Percentiles rank a stretch among this genome's conserved stretches.
phyloP scores from a whole-genome alignment of 1,140 invertebrate genomes.

The Hycleus phaleratus region DNA sequence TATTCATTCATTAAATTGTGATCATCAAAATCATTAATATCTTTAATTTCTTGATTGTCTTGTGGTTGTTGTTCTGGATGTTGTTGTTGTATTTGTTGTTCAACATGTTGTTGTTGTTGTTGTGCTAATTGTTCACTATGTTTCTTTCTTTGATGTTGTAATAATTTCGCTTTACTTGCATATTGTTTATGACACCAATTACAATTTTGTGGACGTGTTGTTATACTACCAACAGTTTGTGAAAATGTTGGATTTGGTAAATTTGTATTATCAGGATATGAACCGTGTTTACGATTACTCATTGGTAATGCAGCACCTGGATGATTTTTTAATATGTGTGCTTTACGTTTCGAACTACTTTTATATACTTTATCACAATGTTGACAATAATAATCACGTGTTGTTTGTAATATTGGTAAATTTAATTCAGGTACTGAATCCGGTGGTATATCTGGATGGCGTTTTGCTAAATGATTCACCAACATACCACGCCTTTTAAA shows the following conservation, averaged over 20 bases:
- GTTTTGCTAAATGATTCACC: slow-evolving; percentile 78
- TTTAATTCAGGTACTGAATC: slow-evolving; percentile 75
- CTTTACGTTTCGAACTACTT: slow-evolving; percentile 77
- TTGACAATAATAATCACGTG: slow-evolving; percentile 75
- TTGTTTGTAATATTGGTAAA: slow-evolving; percentile 71
- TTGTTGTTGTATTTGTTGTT: background rate
- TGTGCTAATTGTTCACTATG: slow-evolving; percentile 41
- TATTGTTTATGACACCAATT: slow-evolving; percentile 81
- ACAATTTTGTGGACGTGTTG: slow-evolving; percentile 66
- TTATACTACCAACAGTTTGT: slow-evolving; percentile 64
- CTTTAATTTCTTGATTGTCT: slow-evolving; percentile 2
- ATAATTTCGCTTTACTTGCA: slow-evolving; percentile 70
- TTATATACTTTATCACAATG: slow-evolving; percentile 85
- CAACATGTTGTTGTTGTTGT: background rate
- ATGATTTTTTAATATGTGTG: slow-evolving; percentile 80
- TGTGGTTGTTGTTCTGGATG: background rate
- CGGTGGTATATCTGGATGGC: slow-evolving; percentile 68
- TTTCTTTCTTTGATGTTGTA: slow-evolving; percentile 74
- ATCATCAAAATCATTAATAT: background rate
- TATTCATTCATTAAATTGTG: background rate
- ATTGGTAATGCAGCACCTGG: slow-evolving; percentile 65
- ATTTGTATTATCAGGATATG: slow-evolving; percentile 40
- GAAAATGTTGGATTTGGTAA: slow-evolving; percentile 57
- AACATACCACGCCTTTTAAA: slow-evolving; percentile 80
- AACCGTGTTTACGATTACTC: slow-evolving; percentile 48